A percentile compares a stretch with the other conserved stretches of the same genome.
Conservation (phyloP, 2,113 vertebrate genomes). For the Leptosomus discolor region DNA sequence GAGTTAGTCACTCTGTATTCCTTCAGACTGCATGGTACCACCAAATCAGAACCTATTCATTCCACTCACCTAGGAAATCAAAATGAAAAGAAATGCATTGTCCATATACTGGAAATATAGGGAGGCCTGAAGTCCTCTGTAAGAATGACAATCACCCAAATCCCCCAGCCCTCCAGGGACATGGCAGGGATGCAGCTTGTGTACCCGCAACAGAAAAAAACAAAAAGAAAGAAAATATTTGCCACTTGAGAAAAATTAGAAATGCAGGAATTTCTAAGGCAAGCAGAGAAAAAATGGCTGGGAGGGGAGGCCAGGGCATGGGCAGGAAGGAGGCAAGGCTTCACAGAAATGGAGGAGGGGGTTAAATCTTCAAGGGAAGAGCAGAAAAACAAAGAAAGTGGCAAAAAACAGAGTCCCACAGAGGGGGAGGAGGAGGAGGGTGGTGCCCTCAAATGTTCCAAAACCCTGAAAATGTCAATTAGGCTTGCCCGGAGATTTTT, state of each 20-base stretch:
- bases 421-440: background rate
- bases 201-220: background rate
- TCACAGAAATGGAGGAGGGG: background rate
- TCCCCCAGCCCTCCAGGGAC: background rate
- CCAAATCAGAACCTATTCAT: background rate
- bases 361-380: background rate
- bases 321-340: background rate
- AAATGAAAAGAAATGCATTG: accelerated
- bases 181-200: accelerated
- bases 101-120: background rate
- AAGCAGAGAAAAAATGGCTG: background rate
- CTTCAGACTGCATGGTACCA: background rate
- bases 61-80: background rate
- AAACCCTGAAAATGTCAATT: background rate
- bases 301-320: background rate
- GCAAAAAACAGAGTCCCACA: background rate
- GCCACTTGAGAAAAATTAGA: background rate
- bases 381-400: background rate
- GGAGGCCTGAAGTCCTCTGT: background rate
- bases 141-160: background rate
- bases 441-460: background rate
- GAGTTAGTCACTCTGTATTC: background rate
- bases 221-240: background rate
- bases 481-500: background rate
- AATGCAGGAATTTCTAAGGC: background rate